Base-by-base conservation (phyloP, 1,140 invertebrate genomes). In the Drosophila erecta region DNA sequence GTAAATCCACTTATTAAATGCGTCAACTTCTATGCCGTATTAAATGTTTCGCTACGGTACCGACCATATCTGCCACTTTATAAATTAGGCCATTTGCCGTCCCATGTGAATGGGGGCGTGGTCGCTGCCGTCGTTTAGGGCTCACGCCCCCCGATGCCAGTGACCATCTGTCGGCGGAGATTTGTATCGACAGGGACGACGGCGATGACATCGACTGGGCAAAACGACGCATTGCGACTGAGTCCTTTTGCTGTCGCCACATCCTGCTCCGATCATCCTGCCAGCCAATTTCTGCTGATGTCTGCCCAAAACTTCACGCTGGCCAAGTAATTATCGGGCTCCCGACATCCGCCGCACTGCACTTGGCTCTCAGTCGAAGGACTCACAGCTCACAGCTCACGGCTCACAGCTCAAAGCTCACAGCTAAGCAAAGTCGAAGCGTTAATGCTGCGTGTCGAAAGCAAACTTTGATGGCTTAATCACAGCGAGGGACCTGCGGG, bases 381-480 rank as follows among this genome's bases (percentile, higher is more conserved):
- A 30, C 37, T 35, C 58, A 55, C 10, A 47, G 35, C 44, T 59
- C 47, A 10, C 17, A 30, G 35, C 44, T 59, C 47, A 8, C 17
- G 15, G 49, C 50, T 15, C 27, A 15, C 22, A 62, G 59, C 59
- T 62, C 54, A n/a, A 7, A 62, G 59, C 59, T 62, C 76, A 41
- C 27, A 78, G 56, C 73, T 57, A 66, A 86, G 83, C 59, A 54
- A 83, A 84, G 84, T 62, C 72, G 73, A 84, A 80, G 84, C 84
- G 85, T 89, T 87, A 89, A 89, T 90, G 84, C 85, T 90, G 76
- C 84, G 80, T 89, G 84, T 89, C 80, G 80, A 74, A 83, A 70
- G 79, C 67, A 89, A 89, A 89, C 80, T 84, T 89, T 89, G 84
- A 89, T 89, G 84, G 76, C 85, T 90, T 89, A 89, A 89, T 89